These are phyloP conservation scores for Drosophila navojoa DNA, from an alignment of 1,140 invertebrate genomes.

Conservation along the genomic window DNA sequence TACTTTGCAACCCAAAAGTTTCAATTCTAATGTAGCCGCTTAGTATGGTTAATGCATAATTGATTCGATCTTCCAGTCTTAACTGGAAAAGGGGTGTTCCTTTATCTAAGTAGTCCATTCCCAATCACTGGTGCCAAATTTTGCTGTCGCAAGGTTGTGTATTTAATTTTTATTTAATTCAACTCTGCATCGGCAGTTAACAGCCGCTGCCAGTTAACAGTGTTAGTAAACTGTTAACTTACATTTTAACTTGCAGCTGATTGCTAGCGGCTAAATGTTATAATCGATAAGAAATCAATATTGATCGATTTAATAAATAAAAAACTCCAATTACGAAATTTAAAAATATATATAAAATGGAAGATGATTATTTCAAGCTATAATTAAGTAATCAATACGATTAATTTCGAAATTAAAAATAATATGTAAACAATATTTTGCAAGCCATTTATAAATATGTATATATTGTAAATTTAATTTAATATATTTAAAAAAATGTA, in stretches of 20 bases:
- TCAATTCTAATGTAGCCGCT: neutral
- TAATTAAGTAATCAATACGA: no score
- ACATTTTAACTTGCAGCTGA: slow-evolving; percentile 17
- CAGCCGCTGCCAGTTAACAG: slow-evolving; percentile 28
- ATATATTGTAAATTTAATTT: no score
- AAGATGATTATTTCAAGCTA: no score
- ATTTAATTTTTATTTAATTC: slow-evolving; percentile 31
- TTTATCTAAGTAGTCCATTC: no score
- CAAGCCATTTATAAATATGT: no score
- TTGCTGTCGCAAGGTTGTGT: neutral
- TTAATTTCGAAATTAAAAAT: no score
- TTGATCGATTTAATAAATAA: neutral
- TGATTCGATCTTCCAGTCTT: neutral
- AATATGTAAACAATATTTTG: no score
- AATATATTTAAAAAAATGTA: no score
- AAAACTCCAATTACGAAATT: neutral
- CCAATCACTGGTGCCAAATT: neutral
- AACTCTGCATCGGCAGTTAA: slow-evolving; percentile 17
- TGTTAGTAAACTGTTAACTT: slow-evolving; percentile 22
- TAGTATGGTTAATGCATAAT: neutral
- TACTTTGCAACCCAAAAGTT: neutral
- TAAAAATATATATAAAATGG: neutral
- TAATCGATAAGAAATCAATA: slow-evolving; percentile 14
- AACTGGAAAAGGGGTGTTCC: no score
- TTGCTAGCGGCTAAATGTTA: slow-evolving; percentile 2